Conservation (phyloP, 2,888 invertebrate genomes). For the Belgica antarctica region DNA sequence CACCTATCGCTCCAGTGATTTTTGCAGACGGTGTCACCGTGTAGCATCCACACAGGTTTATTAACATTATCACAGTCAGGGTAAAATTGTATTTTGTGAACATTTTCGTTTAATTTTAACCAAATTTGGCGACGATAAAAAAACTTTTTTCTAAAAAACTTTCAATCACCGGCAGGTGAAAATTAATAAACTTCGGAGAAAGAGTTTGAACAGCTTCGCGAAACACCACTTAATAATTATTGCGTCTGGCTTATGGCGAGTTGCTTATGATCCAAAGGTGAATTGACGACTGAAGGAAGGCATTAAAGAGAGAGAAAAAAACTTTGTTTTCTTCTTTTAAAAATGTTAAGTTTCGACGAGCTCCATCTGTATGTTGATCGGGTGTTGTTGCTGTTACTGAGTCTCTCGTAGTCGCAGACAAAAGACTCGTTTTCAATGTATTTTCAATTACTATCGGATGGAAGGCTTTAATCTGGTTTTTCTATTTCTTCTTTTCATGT, state of each 20-base stretch:
- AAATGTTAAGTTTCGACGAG: background rate
- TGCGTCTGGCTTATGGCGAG: conserved; percentile 18
- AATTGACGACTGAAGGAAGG: conserved; percentile 42
- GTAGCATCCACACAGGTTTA: conserved; percentile 51
- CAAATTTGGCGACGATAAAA: no score
- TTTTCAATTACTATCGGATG: conserved; percentile 25
- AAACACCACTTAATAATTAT: conserved; percentile 18
- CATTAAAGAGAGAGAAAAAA: conserved; percentile 27
- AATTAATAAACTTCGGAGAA: no score
- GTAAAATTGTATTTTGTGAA: conserved; percentile 45
- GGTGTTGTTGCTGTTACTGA: background rate
- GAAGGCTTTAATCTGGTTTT: conserved; percentile 15
- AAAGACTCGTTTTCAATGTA: conserved; percentile 32
- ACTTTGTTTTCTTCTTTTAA: background rate
- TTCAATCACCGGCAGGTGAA: background rate
- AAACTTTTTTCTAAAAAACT: background rate
- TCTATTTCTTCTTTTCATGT: background rate
- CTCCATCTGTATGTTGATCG: conserved; percentile 30
- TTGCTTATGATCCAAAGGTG: conserved; percentile 41
- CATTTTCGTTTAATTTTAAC: conserved; percentile 28
- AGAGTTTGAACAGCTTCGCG: background rate
- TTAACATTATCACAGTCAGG: conserved; percentile 52
- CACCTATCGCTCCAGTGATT: conserved; percentile 49
- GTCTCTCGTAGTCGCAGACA: background rate
- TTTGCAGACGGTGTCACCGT: conserved; percentile 50